phyloP scores from a whole-genome alignment of 2,797 vertebrate genomes.

The Enteromius mattozi region DNA sequence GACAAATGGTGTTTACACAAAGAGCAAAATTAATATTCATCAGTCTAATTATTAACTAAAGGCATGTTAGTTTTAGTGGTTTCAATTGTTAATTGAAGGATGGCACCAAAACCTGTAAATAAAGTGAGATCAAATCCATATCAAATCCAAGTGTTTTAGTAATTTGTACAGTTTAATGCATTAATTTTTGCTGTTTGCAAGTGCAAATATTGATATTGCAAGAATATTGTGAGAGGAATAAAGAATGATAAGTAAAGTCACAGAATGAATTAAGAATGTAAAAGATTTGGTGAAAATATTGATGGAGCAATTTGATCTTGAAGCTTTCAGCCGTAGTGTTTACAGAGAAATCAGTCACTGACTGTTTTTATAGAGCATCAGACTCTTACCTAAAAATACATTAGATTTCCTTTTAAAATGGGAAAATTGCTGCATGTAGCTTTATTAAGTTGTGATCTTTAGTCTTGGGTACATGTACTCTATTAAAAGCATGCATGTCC shows the following conservation, averaged over 20 bases:
- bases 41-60: background rate
- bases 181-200: background rate
- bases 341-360: background rate
- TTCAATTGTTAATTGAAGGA: background rate
- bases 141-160: background rate
- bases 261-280: background rate
- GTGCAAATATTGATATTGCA: background rate
- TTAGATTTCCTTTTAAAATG: background rate
- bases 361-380: background rate
- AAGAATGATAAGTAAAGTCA: background rate
- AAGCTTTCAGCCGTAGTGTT: background rate
- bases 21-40: background rate
- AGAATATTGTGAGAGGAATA: background rate
- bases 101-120: background rate
- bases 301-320: background rate
- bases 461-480: constrained; percentile 1
- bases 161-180: background rate
- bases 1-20: background rate
- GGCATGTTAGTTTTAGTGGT: background rate
- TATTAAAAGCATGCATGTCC: constrained; percentile 26
- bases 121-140: background rate
- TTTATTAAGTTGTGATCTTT: background rate
- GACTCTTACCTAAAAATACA: background rate
- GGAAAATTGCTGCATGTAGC: background rate
- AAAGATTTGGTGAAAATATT: background rate